These are phyloP conservation scores for Lagorchestes hirsutus DNA, from an alignment of 2,797 vertebrate genomes.

Conservation along the genomic window DNA sequence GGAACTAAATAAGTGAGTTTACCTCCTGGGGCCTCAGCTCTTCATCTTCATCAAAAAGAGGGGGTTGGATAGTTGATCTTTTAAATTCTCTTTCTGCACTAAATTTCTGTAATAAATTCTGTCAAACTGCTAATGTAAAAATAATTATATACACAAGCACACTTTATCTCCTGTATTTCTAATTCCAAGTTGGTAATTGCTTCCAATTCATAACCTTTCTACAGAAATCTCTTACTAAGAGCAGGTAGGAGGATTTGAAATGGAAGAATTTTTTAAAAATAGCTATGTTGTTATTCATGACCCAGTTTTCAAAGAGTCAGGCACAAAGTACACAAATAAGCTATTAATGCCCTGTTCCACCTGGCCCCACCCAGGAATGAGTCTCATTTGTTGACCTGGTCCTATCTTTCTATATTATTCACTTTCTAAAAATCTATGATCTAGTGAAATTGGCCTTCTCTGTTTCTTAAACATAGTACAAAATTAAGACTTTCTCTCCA, in stretches of 20 bases:
- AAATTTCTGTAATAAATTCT: constrained; percentile 64
- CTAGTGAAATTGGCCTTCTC: background rate
- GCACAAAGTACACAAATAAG: background rate
- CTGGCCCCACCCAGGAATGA: background rate
- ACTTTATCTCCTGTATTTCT: constrained; percentile 64
- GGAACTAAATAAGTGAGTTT: constrained; percentile 35
- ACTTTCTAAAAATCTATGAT: background rate
- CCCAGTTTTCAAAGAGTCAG: constrained; percentile 61
- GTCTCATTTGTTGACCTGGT: background rate
- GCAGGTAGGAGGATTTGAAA: constrained; percentile 61
- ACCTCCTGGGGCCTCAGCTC: constrained; percentile 23
- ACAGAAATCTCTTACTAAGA: constrained; percentile 61
- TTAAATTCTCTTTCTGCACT: constrained; percentile 48
- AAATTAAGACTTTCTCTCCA: background rate
- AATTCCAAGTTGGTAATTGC: constrained; percentile 66
- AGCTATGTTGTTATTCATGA: constrained; percentile 28
- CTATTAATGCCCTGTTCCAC: background rate
- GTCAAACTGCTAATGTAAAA: constrained; percentile 74
- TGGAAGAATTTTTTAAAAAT: constrained; percentile 70
- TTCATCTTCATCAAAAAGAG: constrained; percentile 20
- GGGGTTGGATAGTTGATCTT: constrained; percentile 2
- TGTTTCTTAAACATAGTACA: background rate
- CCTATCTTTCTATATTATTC: background rate
- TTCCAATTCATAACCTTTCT: constrained; percentile 72
- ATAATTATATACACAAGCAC: constrained; percentile 60